These are phyloP conservation scores for Caenorhabditis panamensis DNA, from an alignment of 2,888 invertebrate species.

Conservation along the genomic window DNA sequence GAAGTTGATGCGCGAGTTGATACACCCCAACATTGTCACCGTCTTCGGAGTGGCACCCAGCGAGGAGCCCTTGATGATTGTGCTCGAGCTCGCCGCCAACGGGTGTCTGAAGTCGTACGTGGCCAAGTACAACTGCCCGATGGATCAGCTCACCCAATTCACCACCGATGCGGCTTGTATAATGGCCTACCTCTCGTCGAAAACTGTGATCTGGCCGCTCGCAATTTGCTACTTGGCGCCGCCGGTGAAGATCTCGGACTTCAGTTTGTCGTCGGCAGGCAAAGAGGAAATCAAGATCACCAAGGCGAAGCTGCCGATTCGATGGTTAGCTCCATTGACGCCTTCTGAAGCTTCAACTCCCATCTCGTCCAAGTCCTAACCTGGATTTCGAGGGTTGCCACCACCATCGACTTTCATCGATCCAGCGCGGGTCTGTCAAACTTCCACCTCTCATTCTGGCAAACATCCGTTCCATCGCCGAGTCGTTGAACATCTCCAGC, in stretches of 20 bases:
- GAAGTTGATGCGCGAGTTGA: slow-evolving; percentile 56
- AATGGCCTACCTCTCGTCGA: slow-evolving; percentile 55
- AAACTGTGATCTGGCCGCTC: slow-evolving; percentile 60
- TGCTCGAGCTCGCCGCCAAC: slow-evolving; percentile 63
- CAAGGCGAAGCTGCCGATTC: slow-evolving; percentile 69
- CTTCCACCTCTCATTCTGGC: slow-evolving; percentile 13
- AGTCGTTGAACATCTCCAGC: slow-evolving; percentile 53
- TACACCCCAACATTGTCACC: slow-evolving; percentile 59
- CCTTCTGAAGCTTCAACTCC: too few relatives aligned
- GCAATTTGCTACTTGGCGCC: slow-evolving; percentile 58
- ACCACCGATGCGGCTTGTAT: slow-evolving; percentile 45
- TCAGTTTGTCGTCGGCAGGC: slow-evolving; percentile 60
- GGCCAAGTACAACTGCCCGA: slow-evolving; percentile 32
- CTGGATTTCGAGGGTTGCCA: too few relatives aligned
- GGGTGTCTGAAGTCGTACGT: slow-evolving; percentile 63
- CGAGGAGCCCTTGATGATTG: slow-evolving; percentile 66
- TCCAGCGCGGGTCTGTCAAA: slow-evolving; percentile 34
- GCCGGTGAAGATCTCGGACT: slow-evolving; percentile 62
- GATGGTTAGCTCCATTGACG: slow-evolving; percentile 76
- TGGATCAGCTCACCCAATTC: slow-evolving; percentile 39
- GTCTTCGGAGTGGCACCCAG: slow-evolving; percentile 65
- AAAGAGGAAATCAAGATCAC: slow-evolving; percentile 63
- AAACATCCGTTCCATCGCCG: slow-evolving; percentile 40
- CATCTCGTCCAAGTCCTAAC: too few relatives aligned
- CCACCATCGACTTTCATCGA: too few relatives aligned